Base-by-base conservation (phyloP, 35 echinoderm and acorn worm genomes). In the Apostichopus californicus region DNA sequence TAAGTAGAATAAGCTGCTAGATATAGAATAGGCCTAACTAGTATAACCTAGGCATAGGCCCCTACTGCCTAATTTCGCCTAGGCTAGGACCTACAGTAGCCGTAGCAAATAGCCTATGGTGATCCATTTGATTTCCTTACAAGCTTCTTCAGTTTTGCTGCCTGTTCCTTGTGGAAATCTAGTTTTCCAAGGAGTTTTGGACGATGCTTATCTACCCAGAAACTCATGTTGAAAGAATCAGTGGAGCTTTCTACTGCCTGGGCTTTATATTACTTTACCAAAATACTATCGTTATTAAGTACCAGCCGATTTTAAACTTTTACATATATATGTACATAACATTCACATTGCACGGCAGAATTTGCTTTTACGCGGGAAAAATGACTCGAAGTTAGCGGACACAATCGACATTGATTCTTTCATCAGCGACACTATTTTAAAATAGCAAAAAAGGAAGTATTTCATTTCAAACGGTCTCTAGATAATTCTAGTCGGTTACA, bases 161-260 rank as follows among this genome's bases (percentile, higher is more conserved):
- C 97, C 88, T 98, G 97, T 8, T 98, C 95, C 77, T 98, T 98
- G 78, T 98, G 97, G 92, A 93, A 98, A 93, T 98, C 97, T 5
- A 98, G 89, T 17, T 98, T 98, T 8, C 86, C 77, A 12, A 98
- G 92, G 34, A 89, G 78, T 4, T 91, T 92, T 55, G 97, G 97
- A 80, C 97, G 90, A 91, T 98, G 93, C 86, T 98, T 98, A 92
- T 98, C 97, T 57, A 98, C 97, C 97, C 97, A 98, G 46, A 98
- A 91, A 93, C 97, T 98, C 97, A 98, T 98, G 26, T 28, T 96
- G 70, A 58, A 22, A 24, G 14, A 75, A 20, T 46, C 34, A 46
- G 34, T 46, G 34, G 34, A 46, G 34, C 34, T 46, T 46, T 46
- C 34, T 46, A 46, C 3, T 46, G 34, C 34, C 34, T 46, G 34